phyloP scores from a whole-genome alignment of 2,888 invertebrate species.

The Sarcophaga carnaria region DNA sequence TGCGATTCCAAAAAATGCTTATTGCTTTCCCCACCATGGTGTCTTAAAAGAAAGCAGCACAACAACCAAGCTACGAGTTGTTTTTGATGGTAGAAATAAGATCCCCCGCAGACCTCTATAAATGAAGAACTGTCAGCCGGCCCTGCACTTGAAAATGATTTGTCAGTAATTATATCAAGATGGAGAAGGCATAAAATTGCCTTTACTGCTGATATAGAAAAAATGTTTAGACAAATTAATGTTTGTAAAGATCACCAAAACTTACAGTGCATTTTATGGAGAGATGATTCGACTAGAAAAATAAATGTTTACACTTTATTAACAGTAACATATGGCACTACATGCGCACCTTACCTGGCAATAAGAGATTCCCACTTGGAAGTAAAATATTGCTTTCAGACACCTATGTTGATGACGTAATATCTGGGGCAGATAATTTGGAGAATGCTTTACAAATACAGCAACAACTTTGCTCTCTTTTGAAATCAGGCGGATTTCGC shows the following conservation, averaged over 20 bases:
- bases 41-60: too few species aligned
- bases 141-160: conserved; percentile 47
- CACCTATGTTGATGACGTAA: conserved; percentile 38
- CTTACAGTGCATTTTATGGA: conserved; percentile 41
- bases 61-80: too few species aligned
- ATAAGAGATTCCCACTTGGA: conserved; percentile 48
- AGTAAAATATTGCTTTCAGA: conserved; percentile 16
- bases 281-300: conserved; percentile 20
- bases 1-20: conserved; percentile 39
- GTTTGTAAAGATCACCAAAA: conserved; percentile 43
- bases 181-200: conserved; percentile 46
- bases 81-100: conserved; percentile 7
- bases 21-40: conserved; percentile 1
- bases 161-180: conserved; percentile 20
- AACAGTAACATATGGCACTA: conserved; percentile 27
- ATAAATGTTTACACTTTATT: conserved; percentile 25
- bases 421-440: conserved; percentile 23
- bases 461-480: background rate
- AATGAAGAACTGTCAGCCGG: conserved; percentile 49
- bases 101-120: conserved; percentile 20
- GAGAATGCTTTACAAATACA: background rate
- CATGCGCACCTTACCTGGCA: conserved; percentile 38
- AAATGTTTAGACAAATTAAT: conserved; percentile 54
- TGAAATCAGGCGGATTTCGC: conserved; percentile 46
- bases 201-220: conserved; percentile 49